Evolutionary conservation across 2,113 vertebrate genomes (phyloP).

Genomic region (Corythaixoides concolor): DNA sequence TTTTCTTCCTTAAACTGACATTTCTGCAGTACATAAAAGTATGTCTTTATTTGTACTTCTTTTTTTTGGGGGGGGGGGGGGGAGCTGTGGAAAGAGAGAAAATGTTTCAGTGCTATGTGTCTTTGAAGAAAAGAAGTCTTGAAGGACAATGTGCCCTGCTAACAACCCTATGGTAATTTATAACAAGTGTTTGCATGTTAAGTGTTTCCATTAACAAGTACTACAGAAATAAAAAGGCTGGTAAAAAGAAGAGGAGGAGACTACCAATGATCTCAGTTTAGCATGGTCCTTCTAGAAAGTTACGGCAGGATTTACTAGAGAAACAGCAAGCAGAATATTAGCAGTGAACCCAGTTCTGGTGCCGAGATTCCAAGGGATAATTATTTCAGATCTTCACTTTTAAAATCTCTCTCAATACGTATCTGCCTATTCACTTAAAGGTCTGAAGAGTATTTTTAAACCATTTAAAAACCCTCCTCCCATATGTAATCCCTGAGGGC

Average conservation of each 20-base stretch:
- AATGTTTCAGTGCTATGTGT: background rate
- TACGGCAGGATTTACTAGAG: background rate
- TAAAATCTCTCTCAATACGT: background rate
- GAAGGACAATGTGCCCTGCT: background rate
- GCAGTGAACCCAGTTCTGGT: background rate
- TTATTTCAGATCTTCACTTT: background rate
- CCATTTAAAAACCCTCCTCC: background rate
- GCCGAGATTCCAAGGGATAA: background rate
- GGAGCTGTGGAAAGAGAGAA: too few species aligned
- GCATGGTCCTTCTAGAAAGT: background rate
- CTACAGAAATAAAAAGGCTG: background rate
- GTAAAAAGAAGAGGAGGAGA: background rate
- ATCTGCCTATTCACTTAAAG: background rate
- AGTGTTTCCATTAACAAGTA: background rate
- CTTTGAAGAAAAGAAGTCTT: background rate
- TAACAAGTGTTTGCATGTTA: background rate
- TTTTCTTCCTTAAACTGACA: background rate
- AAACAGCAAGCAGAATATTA: background rate
- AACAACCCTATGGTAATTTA: background rate
- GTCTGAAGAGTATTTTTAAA: background rate
- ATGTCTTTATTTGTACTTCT: background rate
- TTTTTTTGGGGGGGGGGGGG: background rate
- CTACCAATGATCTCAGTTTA: background rate
- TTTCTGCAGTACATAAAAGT: background rate
- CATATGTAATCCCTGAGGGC: background rate